Base-by-base conservation (phyloP, 1,140 invertebrate species). In the Bradysia coprophila region DNA sequence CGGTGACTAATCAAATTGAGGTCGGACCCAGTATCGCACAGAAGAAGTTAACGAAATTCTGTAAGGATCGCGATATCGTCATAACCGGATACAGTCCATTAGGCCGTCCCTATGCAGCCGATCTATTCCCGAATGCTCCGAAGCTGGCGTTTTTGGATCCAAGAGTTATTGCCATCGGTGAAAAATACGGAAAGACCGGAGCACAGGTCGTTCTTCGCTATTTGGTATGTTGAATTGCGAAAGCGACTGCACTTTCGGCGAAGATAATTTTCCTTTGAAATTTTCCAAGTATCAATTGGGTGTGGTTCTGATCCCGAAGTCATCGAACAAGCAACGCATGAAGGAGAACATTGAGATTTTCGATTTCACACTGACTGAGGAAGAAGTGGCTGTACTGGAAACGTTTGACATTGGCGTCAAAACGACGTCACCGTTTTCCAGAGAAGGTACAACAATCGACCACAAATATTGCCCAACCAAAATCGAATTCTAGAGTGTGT, bases 11-110 rank as follows among this genome's bases (percentile, higher is more conserved):
- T 53, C 89, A 90, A 67, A 69, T 89, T 34, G 90, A 94, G 61
- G 80, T 78, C 45, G 85, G 92, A 51, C 80, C 81, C 0, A 87
- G 88, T 51, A 63, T 92, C 21, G 80, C 76, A 40, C 88, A 94
- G 54, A 68, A 69, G 11, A 72, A 76, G 46, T 57, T 95, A 31
- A 65, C 73, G 8, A 66, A 77, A 1, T 89, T 81, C 50, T 90
- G 85, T 52, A 63, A 69, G 24, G 52, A 66, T n/a, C 68, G 74
- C 36, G 66, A 65, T 4, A 78, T 94, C 11, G 62, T 62, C 1
- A 46, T 94, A 1, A 86, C 75, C 0, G 84, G 78, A 4, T 94
- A 83, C 61, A 76, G 79, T 34, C 81, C 84, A 0, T 60, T 94
- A 1, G 49, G 46, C 4, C 66, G 65, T 38, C 54, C 53, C 0